A percentile compares a stretch with the other conserved stretches of the same genome.
Conservation (phyloP, 1,140 invertebrate species). For the Laupala kohalensis region DNA sequence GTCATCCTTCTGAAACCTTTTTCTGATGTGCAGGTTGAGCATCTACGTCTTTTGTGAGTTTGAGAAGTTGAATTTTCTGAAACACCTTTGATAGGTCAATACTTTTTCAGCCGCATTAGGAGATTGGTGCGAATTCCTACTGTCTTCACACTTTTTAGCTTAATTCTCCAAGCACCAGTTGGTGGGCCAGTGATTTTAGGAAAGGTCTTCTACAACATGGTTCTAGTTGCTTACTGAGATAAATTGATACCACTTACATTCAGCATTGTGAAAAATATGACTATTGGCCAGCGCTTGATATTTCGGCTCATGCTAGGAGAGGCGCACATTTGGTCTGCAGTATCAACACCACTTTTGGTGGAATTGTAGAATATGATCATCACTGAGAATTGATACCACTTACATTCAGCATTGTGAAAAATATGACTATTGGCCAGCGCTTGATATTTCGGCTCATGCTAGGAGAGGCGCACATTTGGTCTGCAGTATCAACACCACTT, state of each 20-base stretch:
- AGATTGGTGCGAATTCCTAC: neutral
- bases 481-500: too few relatives aligned
- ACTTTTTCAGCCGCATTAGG: constrained; percentile 3
- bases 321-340: constrained; percentile 15
- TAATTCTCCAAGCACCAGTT: constrained; percentile 6
- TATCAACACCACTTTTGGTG: too few relatives aligned
- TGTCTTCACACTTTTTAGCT: constrained; percentile 2
- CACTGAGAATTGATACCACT: constrained; percentile 15
- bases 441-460: constrained; percentile 15
- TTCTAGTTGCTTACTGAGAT: constrained; percentile 12
- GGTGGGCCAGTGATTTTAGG: constrained; percentile 11
- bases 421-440: constrained; percentile 23
- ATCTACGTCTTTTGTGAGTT: too few relatives aligned
- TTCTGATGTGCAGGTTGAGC: too few relatives aligned
- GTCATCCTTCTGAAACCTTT: too few relatives aligned
- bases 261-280: constrained; percentile 23
- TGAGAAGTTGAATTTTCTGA: too few relatives aligned
- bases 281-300: constrained; percentile 21
- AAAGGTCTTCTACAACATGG: constrained; percentile 7
- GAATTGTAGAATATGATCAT: constrained; percentile 20
- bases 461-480: constrained; percentile 15
- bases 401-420: constrained; percentile 23
- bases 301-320: constrained; percentile 15
- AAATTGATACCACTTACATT: constrained; percentile 19
- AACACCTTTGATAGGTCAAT: neutral